Evolutionary conservation across 2,797 vertebrate genomes (phyloP).

Genomic region (Pseudochromis fuscus): DNA sequence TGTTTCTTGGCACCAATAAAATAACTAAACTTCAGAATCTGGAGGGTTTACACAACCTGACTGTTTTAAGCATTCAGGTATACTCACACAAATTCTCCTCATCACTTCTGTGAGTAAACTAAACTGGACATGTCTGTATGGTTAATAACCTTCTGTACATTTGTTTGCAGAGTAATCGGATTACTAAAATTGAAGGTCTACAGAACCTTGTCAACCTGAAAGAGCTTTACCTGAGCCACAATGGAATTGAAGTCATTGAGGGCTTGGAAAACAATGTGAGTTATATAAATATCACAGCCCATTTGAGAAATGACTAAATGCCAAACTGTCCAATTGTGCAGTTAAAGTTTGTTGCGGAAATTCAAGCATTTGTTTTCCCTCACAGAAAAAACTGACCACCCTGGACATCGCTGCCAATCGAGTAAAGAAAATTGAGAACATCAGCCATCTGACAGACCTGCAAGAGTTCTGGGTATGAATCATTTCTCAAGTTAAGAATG

Average conservation of each 20-base stretch:
- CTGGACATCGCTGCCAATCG: conserved; percentile 97
- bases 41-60: conserved; percentile 92
- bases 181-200: conserved; percentile 97
- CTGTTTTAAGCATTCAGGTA: conserved; percentile 99
- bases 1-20: conserved; percentile 99
- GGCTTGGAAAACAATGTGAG: conserved; percentile 98
- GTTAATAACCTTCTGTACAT: conserved; percentile 12
- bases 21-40: conserved; percentile 96
- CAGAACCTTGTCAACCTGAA: conserved; percentile 92
- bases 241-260: conserved; percentile 97
- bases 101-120: background rate
- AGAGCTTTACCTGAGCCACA: conserved; percentile 98
- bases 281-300: conserved; percentile 16
- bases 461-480: conserved; percentile 97
- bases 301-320: conserved; percentile 23
- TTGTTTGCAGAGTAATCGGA: conserved; percentile 92
- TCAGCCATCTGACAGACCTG: conserved; percentile 94
- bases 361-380: conserved; percentile 30
- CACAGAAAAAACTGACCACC: conserved; percentile 96
- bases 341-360: conserved; percentile 5
- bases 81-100: background rate
- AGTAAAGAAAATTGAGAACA: conserved; percentile 98
- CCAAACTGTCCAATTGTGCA: background rate
- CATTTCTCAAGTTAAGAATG: background rate
- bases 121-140: background rate